phyloP scores from a whole-genome alignment of 2,797 vertebrate genomes.

The Morus bassanus region DNA sequence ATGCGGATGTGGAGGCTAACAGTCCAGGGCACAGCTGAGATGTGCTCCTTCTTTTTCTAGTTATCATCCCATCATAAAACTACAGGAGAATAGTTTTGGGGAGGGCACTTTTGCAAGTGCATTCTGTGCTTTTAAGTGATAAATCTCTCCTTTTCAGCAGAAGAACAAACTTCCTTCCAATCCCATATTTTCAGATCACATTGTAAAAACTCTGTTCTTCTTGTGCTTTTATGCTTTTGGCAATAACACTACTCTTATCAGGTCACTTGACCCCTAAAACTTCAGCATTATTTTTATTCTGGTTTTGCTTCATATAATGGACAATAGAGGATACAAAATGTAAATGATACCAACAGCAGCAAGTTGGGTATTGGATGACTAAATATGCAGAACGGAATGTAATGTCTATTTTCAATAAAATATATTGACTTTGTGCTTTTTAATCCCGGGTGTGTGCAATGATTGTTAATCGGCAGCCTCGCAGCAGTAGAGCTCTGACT shows the following conservation, averaged over 20 bases:
- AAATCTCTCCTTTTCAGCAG: neutral
- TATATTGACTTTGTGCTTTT: neutral
- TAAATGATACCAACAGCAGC: neutral
- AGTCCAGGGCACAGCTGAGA: neutral
- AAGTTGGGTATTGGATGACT: neutral
- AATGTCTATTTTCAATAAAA: neutral
- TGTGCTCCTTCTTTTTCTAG: neutral
- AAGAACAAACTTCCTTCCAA: neutral
- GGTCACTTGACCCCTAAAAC: neutral
- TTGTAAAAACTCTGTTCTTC: neutral
- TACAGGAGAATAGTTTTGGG: neutral
- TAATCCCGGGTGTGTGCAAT: neutral
- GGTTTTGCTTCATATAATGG: neutral
- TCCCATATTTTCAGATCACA: neutral
- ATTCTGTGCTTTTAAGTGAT: neutral
- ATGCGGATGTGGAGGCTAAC: neutral
- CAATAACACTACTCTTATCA: neutral
- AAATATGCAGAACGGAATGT: neutral
- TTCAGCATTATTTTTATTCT: neutral
- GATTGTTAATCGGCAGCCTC: neutral
- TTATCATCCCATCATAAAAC: neutral
- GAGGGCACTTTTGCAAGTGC: neutral
- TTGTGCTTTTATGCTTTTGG: neutral
- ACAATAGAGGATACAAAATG: neutral
- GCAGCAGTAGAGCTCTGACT: neutral